phyloP scores from a whole-genome alignment of 2,888 invertebrate genomes.

The Phyllotreta striolata region DNA sequence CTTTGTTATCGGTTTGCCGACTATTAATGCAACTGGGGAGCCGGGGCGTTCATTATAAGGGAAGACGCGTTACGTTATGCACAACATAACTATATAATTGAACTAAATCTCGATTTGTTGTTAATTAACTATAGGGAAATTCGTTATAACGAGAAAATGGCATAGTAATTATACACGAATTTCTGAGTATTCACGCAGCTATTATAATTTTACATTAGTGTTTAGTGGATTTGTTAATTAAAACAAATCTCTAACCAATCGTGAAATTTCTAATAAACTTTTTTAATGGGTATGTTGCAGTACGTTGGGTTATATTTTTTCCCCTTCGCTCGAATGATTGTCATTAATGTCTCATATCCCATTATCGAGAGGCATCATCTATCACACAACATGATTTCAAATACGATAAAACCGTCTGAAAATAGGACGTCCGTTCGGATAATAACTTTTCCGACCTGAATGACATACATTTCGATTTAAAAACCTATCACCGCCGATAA shows the following conservation, averaged over 20 bases:
- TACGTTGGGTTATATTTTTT: no score
- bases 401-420: conserved; percentile 32
- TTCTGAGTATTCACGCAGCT: no score
- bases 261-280: no score
- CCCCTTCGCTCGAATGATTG: no score
- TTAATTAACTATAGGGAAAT: no score
- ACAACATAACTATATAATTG: background rate
- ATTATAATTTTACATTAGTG: no score
- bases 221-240: no score
- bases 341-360: conserved; percentile 1
- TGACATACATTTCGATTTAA: conserved; percentile 45
- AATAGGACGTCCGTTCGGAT: conserved; percentile 31
- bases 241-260: no score
- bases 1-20: conserved; percentile 47
- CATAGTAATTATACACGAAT: no score
- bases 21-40: conserved; percentile 52
- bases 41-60: conserved; percentile 39
- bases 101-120: no score
- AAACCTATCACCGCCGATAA: conserved; percentile 56
- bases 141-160: no score
- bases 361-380: conserved; percentile 5
- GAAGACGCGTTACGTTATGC: conserved; percentile 34
- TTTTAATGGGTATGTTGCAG: no score
- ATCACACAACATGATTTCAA: conserved; percentile 22
- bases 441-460: conserved; percentile 33